Evolutionary conservation across 2,888 invertebrate species (phyloP).

Genomic region (Drosophila colorata): DNA sequence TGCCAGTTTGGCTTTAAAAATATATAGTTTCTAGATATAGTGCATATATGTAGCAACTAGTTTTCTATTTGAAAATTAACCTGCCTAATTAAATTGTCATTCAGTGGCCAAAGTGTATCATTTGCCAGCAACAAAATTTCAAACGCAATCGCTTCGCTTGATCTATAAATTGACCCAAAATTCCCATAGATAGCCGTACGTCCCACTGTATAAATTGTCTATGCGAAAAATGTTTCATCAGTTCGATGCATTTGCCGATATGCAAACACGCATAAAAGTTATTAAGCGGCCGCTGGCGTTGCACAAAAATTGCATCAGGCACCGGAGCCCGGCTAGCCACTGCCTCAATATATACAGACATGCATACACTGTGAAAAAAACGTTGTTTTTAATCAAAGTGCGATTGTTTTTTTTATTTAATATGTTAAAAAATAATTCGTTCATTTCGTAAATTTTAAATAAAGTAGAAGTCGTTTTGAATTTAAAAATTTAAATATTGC

Average conservation of each 20-base stretch:
- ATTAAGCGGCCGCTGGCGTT: constrained; percentile 68
- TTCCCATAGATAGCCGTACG: constrained; percentile 8
- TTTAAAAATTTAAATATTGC: no score
- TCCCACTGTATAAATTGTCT: constrained; percentile 22
- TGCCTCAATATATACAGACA: not conserved
- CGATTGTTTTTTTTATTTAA: no score
- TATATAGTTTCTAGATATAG: no score
- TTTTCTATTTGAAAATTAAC: no score
- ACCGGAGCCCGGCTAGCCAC: not conserved
- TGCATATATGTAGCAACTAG: no score
- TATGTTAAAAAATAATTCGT: no score
- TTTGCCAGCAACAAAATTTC: not conserved
- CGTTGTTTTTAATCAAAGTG: not conserved
- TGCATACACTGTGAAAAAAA: not conserved
- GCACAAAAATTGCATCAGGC: constrained; percentile 63
- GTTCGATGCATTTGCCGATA: constrained; percentile 64
- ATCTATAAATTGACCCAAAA: constrained; percentile 24
- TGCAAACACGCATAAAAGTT: constrained; percentile 82
- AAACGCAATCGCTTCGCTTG: not conserved
- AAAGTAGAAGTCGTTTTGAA: no score
- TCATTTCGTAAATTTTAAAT: no score
- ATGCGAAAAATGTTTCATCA: constrained; percentile 50
- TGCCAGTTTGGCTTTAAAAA: no score
- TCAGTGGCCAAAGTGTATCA: constrained; percentile 3
- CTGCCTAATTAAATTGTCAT: not conserved